phyloP scores from a whole-genome alignment of 37 sponge, comb jelly and placozoan species.

The Eunapius fragilis region DNA sequence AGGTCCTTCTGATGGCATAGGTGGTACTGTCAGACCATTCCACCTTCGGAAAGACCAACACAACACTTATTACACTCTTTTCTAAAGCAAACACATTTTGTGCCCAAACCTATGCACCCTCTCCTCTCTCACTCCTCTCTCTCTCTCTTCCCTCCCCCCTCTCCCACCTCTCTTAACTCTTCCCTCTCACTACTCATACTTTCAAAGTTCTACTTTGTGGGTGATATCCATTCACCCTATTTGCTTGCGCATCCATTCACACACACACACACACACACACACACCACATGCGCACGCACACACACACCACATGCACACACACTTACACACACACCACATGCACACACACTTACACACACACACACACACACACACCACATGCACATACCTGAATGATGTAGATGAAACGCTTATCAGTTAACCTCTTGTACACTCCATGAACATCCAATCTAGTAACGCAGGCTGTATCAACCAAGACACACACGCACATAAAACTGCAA shows the following conservation, averaged over 20 bases:
- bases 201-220: not conserved
- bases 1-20: constrained; percentile 68
- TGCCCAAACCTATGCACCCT: too few species aligned
- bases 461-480: constrained; percentile 18
- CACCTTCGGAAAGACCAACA: constrained; percentile 31
- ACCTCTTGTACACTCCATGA: constrained; percentile 75
- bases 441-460: constrained; percentile 60
- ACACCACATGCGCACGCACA: too few species aligned
- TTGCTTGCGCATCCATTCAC: too few species aligned
- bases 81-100: too few species aligned
- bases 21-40: constrained; percentile 68
- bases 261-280: too few species aligned
- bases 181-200: too few species aligned
- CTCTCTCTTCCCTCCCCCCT: too few species aligned
- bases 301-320: not conserved
- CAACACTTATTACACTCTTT: too few species aligned
- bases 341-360: constrained; percentile 26
- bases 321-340: not conserved
- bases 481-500: too few species aligned
- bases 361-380: not conserved
- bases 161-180: too few species aligned
- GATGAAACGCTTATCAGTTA: constrained; percentile 64
- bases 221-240: not conserved
- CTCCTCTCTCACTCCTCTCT: too few species aligned
- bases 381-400: constrained; percentile 69